Conservation (phyloP, 2,113 vertebrate species). For the Rhombomys opimus region DNA sequence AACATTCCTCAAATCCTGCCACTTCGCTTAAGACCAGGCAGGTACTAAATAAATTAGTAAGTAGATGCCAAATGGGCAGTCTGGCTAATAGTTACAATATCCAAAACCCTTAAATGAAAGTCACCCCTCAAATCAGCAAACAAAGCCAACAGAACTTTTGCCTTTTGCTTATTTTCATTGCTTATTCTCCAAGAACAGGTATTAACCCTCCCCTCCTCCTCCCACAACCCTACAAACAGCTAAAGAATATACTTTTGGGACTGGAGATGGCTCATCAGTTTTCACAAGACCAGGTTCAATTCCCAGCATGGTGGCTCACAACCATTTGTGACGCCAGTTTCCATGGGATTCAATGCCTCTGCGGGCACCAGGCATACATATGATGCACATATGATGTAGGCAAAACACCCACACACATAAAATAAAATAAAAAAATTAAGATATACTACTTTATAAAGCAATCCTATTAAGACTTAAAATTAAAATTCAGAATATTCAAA, state of each 20-base stretch:
- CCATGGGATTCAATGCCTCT: not conserved
- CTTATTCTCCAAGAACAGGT: conserved; percentile 13
- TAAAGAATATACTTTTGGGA: not conserved
- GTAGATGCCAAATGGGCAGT: not conserved
- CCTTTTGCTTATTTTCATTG: conserved; percentile 25
- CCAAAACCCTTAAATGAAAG: not conserved
- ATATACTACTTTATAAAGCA: not conserved
- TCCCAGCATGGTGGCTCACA: not conserved
- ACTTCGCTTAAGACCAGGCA: not conserved
- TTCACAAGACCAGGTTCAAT: not conserved
- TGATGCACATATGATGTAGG: not conserved
- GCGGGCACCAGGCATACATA: not conserved
- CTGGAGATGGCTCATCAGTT: not conserved
- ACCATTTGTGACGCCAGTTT: not conserved
- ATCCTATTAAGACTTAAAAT: not conserved
- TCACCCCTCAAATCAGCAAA: not conserved
- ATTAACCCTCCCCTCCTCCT: not conserved
- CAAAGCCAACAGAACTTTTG: not conserved
- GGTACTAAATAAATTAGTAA: not conserved
- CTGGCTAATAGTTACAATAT: not conserved
- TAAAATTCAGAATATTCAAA: not conserved
- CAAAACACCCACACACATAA: not conserved
- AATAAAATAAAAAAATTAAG: not conserved
- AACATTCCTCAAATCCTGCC: not conserved
- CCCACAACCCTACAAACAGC: not conserved